Percentiles rank a stretch among this genome's conserved stretches.
phyloP scores from a whole-genome alignment of 2,888 invertebrate genomes.

The Phengaris alcon region DNA sequence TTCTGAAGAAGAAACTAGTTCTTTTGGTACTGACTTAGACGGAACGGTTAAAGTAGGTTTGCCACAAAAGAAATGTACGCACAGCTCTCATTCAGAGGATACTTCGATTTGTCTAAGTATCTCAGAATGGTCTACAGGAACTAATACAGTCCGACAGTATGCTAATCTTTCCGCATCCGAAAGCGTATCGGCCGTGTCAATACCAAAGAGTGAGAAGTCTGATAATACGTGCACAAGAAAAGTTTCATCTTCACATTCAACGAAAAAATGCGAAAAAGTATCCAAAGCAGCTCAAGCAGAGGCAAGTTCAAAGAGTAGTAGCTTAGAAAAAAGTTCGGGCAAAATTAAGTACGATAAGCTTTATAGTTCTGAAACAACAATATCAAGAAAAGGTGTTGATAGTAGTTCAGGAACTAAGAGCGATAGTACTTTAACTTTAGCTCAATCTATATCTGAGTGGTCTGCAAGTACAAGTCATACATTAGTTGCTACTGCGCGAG shows the following conservation, averaged over 20 bases:
- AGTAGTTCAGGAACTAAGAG: slow-evolving; percentile 86
- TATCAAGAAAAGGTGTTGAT: slow-evolving; percentile 75
- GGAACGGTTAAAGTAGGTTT: slow-evolving; percentile 89
- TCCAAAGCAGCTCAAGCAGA: slow-evolving; percentile 63
- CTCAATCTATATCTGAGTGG: slow-evolving; percentile 91
- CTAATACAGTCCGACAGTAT: slow-evolving; percentile 90
- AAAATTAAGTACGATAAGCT: slow-evolving; percentile 80
- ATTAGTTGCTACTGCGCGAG: slow-evolving; percentile 81
- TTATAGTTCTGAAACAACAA: slow-evolving; percentile 80
- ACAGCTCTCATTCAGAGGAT: slow-evolving; percentile 91
- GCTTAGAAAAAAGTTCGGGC: slow-evolving; percentile 77
- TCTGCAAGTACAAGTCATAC: slow-evolving; percentile 89
- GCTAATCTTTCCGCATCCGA: slow-evolving; percentile 86
- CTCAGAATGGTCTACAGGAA: slow-evolving; percentile 93
- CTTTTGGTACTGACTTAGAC: slow-evolving; percentile 87
- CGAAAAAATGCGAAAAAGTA: slow-evolving; percentile 76
- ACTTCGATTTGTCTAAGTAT: slow-evolving; percentile 91
- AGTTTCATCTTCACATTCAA: slow-evolving; percentile 78
- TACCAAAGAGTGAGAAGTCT: slow-evolving; percentile 81
- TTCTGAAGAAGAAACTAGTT: slow-evolving; percentile 87
- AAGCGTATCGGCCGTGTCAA: slow-evolving; percentile 81
- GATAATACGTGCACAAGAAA: slow-evolving; percentile 73
- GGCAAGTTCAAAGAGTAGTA: slow-evolving; percentile 80
- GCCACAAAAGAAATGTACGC: slow-evolving; percentile 89
- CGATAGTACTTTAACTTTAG: slow-evolving; percentile 86